Evolutionary conservation across 2,113 vertebrate genomes (phyloP).

Genomic region (Pterocles gutturalis): DNA sequence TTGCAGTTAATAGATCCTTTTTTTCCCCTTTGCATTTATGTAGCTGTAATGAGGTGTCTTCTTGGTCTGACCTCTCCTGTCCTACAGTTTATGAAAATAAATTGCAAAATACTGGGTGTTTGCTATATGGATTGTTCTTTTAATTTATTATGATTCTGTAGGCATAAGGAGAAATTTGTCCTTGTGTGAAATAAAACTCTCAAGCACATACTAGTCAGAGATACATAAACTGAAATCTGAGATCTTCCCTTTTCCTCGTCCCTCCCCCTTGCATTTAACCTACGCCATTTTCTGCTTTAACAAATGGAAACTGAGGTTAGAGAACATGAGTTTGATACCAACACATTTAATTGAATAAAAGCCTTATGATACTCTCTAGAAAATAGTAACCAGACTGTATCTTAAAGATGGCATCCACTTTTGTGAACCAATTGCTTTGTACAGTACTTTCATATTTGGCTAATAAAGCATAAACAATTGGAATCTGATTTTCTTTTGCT

Average conservation of each 20-base stretch:
- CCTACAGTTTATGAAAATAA: neutral
- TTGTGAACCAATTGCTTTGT: slow-evolving; percentile 12
- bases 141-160: neutral
- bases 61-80: neutral
- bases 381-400: neutral
- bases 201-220: neutral
- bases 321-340: neutral
- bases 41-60: neutral
- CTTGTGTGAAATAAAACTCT: neutral
- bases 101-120: neutral
- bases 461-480: slow-evolving; percentile 46
- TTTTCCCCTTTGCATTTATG: neutral
- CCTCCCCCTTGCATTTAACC: neutral
- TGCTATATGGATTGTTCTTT: neutral
- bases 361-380: neutral
- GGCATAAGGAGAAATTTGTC: neutral
- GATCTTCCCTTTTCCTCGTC: neutral
- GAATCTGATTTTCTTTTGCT: neutral
- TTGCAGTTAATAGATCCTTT: neutral
- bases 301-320: neutral
- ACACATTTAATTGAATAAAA: neutral
- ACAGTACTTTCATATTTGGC: neutral
- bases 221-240: neutral
- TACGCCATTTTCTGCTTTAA: neutral
- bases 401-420: neutral